Evolutionary conservation across 2,888 invertebrate genomes (phyloP), one percentile per base, ranked within the genome.

Genomic region (Lochmaea capreae): DNA sequence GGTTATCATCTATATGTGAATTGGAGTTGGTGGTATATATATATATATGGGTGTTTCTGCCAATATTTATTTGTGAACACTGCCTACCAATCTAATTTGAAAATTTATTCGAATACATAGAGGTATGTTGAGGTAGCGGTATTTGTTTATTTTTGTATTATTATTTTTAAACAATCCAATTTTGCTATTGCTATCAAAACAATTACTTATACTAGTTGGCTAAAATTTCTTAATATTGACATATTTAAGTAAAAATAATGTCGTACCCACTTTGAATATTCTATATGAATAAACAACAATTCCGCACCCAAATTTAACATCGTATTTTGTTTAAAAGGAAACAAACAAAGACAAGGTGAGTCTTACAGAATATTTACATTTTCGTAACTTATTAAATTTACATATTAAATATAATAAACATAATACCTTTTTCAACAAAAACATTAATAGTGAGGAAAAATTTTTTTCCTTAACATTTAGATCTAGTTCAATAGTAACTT

Each of bases 1-100:
- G 62, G 16, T 46, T 63, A 59, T 61, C 42, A 57, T 68, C 68
- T 61, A 68, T 49, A 46, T 59, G 33, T 61, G 46, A 57, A 22
- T 63, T 61, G 68, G 68, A 68, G 59, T 49, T 61, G 42, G 59
- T 63, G 62, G 62, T 43, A 43, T 63, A 33, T 33, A 33, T 26
- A 26, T 26, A 3, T 33, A 33, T 33, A 63, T 42, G 39, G 62
- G 16, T 63, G 42, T 63, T 63, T 63, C 43, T 63, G 39, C 39
- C 42, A 63, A 43, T 5, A 18, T 63, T 14, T 33, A 46, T 63
- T 63, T 42, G 62, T 63, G 43, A 63, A 63, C 62, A 46, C 42
- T 63, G 43, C 12, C 18, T 63, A 63, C 43, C 62, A 63, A 63
- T 63, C 43, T 63, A 63, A 43, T 63, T 42, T 63, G 18, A 63